Evolutionary conservation across 1,140 invertebrate genomes (phyloP), one percentile per base, ranked within the genome.

Genomic region (Trichogramma pretiosum): DNA sequence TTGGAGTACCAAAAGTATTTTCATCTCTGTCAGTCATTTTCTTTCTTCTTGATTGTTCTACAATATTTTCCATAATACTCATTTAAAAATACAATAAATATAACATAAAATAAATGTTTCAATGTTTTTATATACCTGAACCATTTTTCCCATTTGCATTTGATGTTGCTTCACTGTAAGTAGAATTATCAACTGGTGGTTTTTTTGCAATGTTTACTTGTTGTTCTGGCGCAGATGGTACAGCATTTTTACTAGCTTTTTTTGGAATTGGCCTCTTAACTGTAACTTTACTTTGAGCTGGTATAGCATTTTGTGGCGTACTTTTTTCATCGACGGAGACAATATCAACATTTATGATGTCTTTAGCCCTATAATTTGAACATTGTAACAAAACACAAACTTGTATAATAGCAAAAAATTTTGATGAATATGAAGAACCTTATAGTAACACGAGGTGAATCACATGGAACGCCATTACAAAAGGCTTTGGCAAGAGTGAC

Each of bases 401-500:
- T n/a, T 33, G 40, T 19, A 37, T n/a, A n/a, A n/a, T n/a, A n/a
- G n/a, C n/a, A 57, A 46, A 28, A 45, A 46, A n/a, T n/a, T 38
- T 34, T 34, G 42, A 50, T 10, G 41, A 41, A 48, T 35, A 28
- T 28, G 24, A 28, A 28, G 24, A 70, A 79, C 72, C 70, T 72
- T 17, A 85, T 63, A 24, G 74, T 77, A 32, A 84, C 72, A 55
- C 78, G 68, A 8, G 74, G 65, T 23, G 77, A 68, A 33, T 73
- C 70, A 56, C 79, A 69, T 33, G 84, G 85, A 17, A 89, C 77
- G 5, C 87, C 87, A 73, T 93, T 88, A 50, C 82, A 77, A 64
- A 87, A 90, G 8, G 84, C 81, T 63, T 87, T 82, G 11, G 74
- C 77, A 23, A 93, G 73, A 3, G 83, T 87, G 32, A 93, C 78